Conservation (phyloP, 53 echinoderm and acorn worm genomes). For the Holothuria scabra region DNA sequence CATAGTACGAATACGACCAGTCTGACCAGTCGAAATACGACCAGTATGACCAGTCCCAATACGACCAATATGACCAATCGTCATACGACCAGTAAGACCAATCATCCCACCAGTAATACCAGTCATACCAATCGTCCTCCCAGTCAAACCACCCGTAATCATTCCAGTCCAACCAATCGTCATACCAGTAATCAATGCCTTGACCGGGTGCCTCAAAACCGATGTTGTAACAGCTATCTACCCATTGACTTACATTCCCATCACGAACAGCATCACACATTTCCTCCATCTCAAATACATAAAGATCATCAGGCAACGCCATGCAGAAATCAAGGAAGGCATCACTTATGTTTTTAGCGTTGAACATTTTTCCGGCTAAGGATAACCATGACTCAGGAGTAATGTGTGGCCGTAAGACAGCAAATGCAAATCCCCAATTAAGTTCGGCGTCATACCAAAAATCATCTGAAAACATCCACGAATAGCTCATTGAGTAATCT, state of each 20-base stretch:
- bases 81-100: not conserved
- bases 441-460: not conserved
- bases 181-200: no score
- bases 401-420: constrained; percentile 21
- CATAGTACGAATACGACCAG: not conserved
- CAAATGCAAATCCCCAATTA: constrained; percentile 33
- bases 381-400: constrained; percentile 32
- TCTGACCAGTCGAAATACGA: constrained; percentile 1
- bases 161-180: constrained; percentile 35
- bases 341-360: constrained; percentile 42
- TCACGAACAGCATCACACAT: constrained; percentile 62
- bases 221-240: constrained; percentile 11
- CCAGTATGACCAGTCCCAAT: not conserved
- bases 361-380: constrained; percentile 60
- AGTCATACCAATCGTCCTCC: constrained; percentile 21
- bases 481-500: not conserved
- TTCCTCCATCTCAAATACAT: constrained; percentile 27
- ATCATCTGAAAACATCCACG: not conserved
- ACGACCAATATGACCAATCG: constrained; percentile 9
- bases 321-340: constrained; percentile 55
- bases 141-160: not conserved
- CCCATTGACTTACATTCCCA: constrained; percentile 21
- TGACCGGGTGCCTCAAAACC: no score
- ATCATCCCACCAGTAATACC: not conserved
- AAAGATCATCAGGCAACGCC: constrained; percentile 51